phyloP scores from a whole-genome alignment of 2,113 vertebrate genomes.

The Emydocephalus ijimae region DNA sequence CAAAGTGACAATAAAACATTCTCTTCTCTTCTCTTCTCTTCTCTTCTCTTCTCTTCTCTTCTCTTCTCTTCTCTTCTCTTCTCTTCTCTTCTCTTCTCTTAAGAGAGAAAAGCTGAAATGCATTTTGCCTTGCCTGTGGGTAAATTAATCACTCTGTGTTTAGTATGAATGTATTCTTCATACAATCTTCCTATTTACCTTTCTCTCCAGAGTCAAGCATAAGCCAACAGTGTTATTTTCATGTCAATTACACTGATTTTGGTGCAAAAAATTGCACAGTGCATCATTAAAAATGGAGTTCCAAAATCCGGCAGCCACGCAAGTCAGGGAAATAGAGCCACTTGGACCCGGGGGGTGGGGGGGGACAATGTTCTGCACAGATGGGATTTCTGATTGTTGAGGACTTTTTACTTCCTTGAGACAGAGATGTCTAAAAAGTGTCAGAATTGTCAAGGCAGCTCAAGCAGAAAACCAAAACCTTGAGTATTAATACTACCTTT shows the following conservation, averaged over 20 bases:
- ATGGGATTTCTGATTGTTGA: background rate
- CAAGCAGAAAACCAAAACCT: background rate
- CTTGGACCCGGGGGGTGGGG: background rate
- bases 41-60: no score
- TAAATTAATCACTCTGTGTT: background rate
- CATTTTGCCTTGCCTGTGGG: constrained; percentile 9
- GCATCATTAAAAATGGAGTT: background rate
- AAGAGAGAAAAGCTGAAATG: constrained; percentile 7
- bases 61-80: no score
- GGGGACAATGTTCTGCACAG: background rate
- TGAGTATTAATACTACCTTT: background rate
- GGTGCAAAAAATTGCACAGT: background rate
- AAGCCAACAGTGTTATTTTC: background rate
- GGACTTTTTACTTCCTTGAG: background rate
- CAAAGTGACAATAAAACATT: no score
- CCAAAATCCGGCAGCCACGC: background rate
- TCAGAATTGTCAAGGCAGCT: background rate
- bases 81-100: no score
- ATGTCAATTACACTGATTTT: background rate
- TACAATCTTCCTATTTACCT: background rate
- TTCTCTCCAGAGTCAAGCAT: background rate
- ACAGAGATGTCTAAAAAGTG: background rate
- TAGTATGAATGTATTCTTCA: constrained; percentile 6
- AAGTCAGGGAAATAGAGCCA: background rate
- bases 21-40: no score